Percentiles rank a stretch among this genome's conserved stretches.
phyloP scores from a whole-genome alignment of 2,113 vertebrate genomes.

The Bujurquina vittata region DNA sequence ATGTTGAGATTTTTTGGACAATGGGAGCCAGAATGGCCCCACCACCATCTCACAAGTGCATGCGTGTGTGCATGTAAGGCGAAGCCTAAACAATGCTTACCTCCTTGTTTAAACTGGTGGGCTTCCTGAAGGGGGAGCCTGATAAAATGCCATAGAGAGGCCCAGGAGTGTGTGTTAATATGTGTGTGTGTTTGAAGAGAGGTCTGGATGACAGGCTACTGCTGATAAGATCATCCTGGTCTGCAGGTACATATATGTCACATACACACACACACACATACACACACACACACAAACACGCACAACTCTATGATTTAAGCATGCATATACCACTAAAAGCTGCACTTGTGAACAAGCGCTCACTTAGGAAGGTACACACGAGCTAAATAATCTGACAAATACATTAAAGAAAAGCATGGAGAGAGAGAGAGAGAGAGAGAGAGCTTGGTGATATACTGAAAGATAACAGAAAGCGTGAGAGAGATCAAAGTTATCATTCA shows the following conservation, averaged over 20 bases:
- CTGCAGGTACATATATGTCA: background rate
- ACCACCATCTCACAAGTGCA: background rate
- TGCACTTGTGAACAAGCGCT: background rate
- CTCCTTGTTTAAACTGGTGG: background rate
- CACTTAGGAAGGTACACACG: constrained; percentile 1
- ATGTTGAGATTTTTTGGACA: background rate
- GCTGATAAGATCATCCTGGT: constrained; percentile 39
- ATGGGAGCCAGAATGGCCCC: background rate
- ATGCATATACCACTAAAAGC: background rate
- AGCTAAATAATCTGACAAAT: constrained; percentile 25
- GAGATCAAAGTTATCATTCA: constrained; percentile 36
- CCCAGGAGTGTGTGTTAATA: constrained; percentile 15
- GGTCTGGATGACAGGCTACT: constrained; percentile 10
- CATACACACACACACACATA: background rate
- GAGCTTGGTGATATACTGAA: constrained; percentile 1
- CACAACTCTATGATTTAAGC: too few relatives aligned
- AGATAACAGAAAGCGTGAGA: constrained; percentile 2
- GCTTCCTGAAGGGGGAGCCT: background rate
- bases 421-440: background rate
- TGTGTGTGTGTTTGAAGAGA: background rate
- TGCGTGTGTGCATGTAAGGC: constrained; percentile 8
- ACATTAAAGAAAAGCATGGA: background rate
- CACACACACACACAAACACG: background rate
- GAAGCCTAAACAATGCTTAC: constrained; percentile 35
- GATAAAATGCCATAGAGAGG: constrained; percentile 56